phyloP scores from a whole-genome alignment of 2,797 vertebrate species.

The Distichodus sexfasciatus region DNA sequence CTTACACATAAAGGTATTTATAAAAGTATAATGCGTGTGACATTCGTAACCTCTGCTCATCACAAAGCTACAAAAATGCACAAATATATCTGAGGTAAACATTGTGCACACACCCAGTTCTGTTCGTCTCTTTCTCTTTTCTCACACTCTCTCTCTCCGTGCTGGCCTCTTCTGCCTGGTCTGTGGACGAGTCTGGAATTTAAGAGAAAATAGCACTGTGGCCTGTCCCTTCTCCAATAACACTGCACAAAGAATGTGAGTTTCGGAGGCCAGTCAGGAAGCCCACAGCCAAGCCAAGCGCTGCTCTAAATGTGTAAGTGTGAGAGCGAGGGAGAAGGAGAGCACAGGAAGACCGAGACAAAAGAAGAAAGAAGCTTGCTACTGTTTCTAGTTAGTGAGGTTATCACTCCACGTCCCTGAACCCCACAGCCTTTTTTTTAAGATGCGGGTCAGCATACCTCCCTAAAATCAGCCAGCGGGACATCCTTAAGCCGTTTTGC shows the following conservation, averaged over 20 bases:
- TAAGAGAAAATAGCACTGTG: conserved; percentile 60
- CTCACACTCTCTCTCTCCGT: conserved; percentile 24
- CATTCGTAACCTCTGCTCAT: too few relatives aligned
- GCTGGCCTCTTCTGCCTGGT: conserved; percentile 31
- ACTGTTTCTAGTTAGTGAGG: neutral
- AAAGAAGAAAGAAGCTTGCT: neutral
- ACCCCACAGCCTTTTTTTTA: neutral
- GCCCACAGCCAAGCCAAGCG: conserved; percentile 40
- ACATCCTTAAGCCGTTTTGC: conserved; percentile 4
- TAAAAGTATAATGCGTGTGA: too few relatives aligned
- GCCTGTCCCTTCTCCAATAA: conserved; percentile 49
- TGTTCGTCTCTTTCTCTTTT: conserved; percentile 10
- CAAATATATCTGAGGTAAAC: too few relatives aligned
- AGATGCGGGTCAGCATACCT: neutral
- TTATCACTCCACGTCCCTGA: conserved; percentile 13
- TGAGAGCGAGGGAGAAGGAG: conserved; percentile 18
- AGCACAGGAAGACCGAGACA: neutral
- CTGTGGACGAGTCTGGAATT: conserved; percentile 63
- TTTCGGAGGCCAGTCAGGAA: conserved; percentile 49
- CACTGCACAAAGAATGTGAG: conserved; percentile 59
- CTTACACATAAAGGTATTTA: too few relatives aligned
- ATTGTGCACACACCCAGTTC: too few relatives aligned
- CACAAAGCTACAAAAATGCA: too few relatives aligned
- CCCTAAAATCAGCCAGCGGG: neutral
- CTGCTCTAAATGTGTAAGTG: conserved; percentile 14